phyloP scores from a whole-genome alignment of 2,113 vertebrate species.

The Strix aluco region DNA sequence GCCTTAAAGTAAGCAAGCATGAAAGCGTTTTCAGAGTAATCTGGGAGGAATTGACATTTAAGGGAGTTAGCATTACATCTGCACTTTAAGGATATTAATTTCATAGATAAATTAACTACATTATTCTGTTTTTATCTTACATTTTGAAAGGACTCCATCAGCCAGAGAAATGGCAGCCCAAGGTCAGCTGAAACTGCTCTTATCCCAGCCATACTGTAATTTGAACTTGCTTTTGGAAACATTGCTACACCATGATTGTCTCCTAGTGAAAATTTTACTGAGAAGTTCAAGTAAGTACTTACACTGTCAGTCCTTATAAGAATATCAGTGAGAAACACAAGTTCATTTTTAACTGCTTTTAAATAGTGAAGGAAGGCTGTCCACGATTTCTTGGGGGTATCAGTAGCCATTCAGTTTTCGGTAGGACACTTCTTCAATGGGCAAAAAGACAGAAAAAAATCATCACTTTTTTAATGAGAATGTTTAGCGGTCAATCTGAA shows the following conservation, averaged over 20 bases:
- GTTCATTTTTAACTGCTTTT: background rate
- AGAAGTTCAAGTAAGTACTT: slow-evolving; percentile 85
- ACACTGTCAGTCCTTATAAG: background rate
- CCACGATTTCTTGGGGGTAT: background rate
- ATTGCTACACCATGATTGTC: slow-evolving; percentile 83
- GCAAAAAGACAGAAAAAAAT: background rate
- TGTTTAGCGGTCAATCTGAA: background rate
- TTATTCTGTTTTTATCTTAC: slow-evolving; percentile 75
- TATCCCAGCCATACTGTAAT: slow-evolving; percentile 87
- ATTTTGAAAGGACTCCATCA: slow-evolving; percentile 82
- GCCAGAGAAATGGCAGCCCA: slow-evolving; percentile 73
- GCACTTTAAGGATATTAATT: slow-evolving; percentile 78
- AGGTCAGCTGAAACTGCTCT: slow-evolving; percentile 88
- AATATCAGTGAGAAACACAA: background rate
- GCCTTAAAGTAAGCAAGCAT: slow-evolving; percentile 81
- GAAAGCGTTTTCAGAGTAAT: slow-evolving; percentile 80
- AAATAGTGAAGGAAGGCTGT: background rate
- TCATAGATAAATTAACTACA: slow-evolving; percentile 76
- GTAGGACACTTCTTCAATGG: background rate
- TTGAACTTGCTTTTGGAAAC: slow-evolving; percentile 86
- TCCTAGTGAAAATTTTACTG: slow-evolving; percentile 86
- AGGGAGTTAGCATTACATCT: slow-evolving; percentile 76
- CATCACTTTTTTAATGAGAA: background rate
- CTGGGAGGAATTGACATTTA: slow-evolving; percentile 80
- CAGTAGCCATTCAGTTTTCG: background rate